Percentiles rank a stretch among this genome's conserved stretches.
phyloP scores from a whole-genome alignment of 64 coral and sea anemone species.

The Catalaphyllia jardinei region DNA sequence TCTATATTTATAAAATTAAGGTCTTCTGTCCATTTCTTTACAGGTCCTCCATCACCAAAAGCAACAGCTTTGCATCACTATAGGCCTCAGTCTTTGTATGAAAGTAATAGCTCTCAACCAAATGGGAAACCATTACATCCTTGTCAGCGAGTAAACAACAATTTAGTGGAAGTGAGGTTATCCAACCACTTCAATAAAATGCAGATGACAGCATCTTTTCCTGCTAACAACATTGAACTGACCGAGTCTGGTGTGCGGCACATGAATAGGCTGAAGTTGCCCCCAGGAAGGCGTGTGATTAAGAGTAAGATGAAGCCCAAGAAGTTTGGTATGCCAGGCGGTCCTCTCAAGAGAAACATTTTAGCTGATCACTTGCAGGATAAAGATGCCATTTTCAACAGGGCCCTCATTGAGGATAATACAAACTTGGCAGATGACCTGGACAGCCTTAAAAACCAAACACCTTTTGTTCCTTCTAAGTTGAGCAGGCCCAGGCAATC shows the following conservation, averaged over 20 bases:
- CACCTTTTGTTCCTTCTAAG: background rate
- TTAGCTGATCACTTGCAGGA: constrained; percentile 17
- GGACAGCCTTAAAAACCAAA: constrained; percentile 3
- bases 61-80: constrained; percentile 95
- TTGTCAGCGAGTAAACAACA: constrained; percentile 81
- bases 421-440: background rate
- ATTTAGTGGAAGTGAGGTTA: constrained; percentile 72
- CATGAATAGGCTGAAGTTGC: constrained; percentile 88
- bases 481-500: constrained; percentile 37
- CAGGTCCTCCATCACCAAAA: constrained; percentile 92
- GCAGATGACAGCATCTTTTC: constrained; percentile 30
- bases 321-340: constrained; percentile 39
- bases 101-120: constrained; percentile 49
- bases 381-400: constrained; percentile 30
- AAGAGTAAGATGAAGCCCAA: constrained; percentile 79
- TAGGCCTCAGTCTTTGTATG: constrained; percentile 68
- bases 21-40: background rate
- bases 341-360: constrained; percentile 21
- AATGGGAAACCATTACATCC: constrained; percentile 84
- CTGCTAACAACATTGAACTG: constrained; percentile 63
- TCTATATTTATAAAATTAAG: background rate
- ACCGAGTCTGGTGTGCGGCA: constrained; percentile 86
- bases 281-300: constrained; percentile 61
- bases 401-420: background rate
- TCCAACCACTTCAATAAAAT: constrained; percentile 57